phyloP scores from a whole-genome alignment of 2,113 vertebrate genomes.

The Syngnathus typhle region DNA sequence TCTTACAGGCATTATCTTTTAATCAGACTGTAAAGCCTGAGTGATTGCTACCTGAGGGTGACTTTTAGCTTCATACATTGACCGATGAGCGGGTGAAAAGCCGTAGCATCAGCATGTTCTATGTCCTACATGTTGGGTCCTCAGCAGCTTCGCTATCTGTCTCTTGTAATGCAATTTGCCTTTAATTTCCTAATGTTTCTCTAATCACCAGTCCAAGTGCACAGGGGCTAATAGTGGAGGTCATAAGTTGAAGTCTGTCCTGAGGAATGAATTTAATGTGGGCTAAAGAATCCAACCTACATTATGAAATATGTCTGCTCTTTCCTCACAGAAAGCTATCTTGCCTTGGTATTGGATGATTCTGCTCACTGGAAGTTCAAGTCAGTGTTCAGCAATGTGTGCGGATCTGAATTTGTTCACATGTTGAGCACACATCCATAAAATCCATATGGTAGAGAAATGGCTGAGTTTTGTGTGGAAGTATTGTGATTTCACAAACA shows the following conservation, averaged over 20 bases:
- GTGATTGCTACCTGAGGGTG: slow-evolving; percentile 48
- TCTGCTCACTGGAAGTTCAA: background rate
- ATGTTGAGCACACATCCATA: background rate
- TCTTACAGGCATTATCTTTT: slow-evolving; percentile 33
- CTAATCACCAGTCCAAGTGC: slow-evolving; percentile 70
- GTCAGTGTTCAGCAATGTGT: background rate
- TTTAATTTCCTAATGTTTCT: slow-evolving; percentile 77
- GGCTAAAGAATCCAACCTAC: slow-evolving; percentile 69
- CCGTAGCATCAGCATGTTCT: slow-evolving; percentile 62
- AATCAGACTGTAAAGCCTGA: slow-evolving; percentile 42
- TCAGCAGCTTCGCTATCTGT: slow-evolving; percentile 67
- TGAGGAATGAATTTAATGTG: slow-evolving; percentile 69
- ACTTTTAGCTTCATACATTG: slow-evolving; percentile 51
- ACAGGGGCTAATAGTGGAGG: slow-evolving; percentile 68
- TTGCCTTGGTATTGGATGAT: slow-evolving; percentile 8
- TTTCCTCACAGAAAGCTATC: slow-evolving; percentile 31
- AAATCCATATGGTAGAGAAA: background rate
- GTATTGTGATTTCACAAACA: background rate
- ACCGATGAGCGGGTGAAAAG: slow-evolving; percentile 41
- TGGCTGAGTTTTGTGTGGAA: background rate
- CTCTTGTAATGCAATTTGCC: slow-evolving; percentile 74
- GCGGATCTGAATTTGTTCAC: background rate
- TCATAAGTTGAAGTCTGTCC: slow-evolving; percentile 69
- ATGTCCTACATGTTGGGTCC: slow-evolving; percentile 52
- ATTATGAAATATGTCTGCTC: slow-evolving; percentile 64